phyloP scores from a whole-genome alignment of 2,113 vertebrate species.

The Calypte anna region DNA sequence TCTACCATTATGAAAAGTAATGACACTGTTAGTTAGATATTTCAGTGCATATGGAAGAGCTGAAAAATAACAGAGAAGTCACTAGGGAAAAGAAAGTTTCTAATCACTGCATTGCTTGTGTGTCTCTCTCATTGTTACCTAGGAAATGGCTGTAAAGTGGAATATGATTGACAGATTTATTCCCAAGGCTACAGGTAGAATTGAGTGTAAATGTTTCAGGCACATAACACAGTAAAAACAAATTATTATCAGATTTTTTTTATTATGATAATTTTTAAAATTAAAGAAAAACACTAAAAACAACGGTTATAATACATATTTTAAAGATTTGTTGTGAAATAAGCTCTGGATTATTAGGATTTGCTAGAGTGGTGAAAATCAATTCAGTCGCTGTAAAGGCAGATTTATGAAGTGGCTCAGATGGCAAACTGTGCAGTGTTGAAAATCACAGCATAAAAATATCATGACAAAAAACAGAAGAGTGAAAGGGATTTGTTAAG shows the following conservation, averaged over 20 bases:
- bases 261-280: background rate
- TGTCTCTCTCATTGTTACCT: background rate
- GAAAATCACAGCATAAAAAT: constrained; percentile 52
- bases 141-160: background rate
- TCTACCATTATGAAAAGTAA: background rate
- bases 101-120: background rate
- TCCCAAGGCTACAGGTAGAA: background rate
- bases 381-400: background rate
- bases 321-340: background rate
- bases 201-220: background rate
- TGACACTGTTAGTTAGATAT: background rate
- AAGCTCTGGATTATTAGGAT: background rate
- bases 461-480: constrained; percentile 8
- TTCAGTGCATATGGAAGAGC: background rate
- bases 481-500: constrained; percentile 25
- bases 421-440: constrained; percentile 36
- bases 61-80: background rate
- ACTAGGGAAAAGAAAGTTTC: background rate
- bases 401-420: constrained; percentile 47
- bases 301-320: background rate
- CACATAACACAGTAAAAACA: background rate
- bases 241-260: background rate
- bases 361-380: constrained; percentile 11
- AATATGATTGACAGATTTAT: background rate
- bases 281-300: background rate